Conservation (phyloP, 2,797 vertebrate genomes). For the Acanthornis magna region DNA sequence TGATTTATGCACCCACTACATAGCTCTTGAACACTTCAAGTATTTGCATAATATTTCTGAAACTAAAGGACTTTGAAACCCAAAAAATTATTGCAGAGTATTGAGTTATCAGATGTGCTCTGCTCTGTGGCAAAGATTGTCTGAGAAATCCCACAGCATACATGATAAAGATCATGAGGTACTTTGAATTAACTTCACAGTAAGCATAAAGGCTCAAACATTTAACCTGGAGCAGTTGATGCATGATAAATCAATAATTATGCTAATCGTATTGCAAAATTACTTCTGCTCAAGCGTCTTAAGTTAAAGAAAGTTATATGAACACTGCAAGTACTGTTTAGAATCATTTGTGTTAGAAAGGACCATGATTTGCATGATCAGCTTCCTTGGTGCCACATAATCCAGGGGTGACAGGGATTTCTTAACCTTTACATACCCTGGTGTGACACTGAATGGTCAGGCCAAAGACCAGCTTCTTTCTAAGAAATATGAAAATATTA, state of each 20-base stretch:
- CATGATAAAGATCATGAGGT: neutral
- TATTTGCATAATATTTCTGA: neutral
- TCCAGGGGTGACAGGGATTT: neutral
- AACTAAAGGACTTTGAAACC: neutral
- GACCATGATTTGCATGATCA: neutral
- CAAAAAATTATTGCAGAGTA: neutral
- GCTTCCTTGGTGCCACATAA: neutral
- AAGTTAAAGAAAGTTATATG: neutral
- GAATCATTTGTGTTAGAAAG: neutral
- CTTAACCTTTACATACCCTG: neutral
- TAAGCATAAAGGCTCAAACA: neutral
- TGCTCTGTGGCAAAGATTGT: neutral
- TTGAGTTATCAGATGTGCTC: neutral
- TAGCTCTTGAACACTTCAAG: neutral
- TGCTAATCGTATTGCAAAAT: neutral
- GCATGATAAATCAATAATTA: constrained; percentile 34
- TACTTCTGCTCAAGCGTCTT: neutral
- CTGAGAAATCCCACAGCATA: neutral
- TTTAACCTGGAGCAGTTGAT: constrained; percentile 27
- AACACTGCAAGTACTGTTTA: neutral
- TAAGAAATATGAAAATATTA: neutral
- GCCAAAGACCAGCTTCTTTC: neutral
- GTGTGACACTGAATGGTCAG: neutral
- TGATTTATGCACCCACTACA: neutral
- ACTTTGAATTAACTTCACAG: constrained; percentile 1